Base-by-base conservation (phyloP, 1,140 invertebrate species). In the Leptopilina clavipes region DNA sequence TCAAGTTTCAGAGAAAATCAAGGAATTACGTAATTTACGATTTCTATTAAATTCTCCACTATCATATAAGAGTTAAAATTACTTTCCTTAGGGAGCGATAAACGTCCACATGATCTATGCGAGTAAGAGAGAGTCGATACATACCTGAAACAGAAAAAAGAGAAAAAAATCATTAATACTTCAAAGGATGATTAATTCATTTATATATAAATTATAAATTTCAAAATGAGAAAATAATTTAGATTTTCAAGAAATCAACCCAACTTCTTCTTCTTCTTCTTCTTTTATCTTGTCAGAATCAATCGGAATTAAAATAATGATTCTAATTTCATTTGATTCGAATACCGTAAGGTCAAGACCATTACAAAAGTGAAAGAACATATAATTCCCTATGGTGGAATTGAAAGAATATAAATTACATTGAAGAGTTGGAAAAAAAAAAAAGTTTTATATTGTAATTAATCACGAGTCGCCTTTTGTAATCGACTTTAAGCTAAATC, bases 81-180 rank as follows among this genome's bases (percentile, higher is more conserved):
- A 65, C 59, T 31, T 65, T 65, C 59, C 25, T 65, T 65, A 7
- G 22, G 25, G 14, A 65, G 25, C 14, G 19, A 65, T 65, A 65
- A 65, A 65, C 19, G 59, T 65, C 59, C 14, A 65, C n/a, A n/a
- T 31, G 59, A 65, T 65, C 22, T 65, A 65, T 59, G n/a, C n/a
- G n/a, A n/a, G n/a, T n/a, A n/a, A 31, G 19, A 14, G 22, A 31
- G 12, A 31, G 59, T n/a, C 25, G 25, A 65, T 65, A 65, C 59
- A 22, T 65, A 65, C 56, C 56, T 59, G 56, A 10, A 59, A 59
- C 56, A 59, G 18, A 65, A 65, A 31, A n/a, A 59, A 1, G 10
- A 22, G 19, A 11, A 10, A 65, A 2, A 65, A 65, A 65, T 19
- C 12, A 19, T 59, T 22, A 18, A 25, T 59, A 59, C 18, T 59